A percentile compares a stretch with the other conserved stretches of the same genome.
Conservation (phyloP, 2,888 invertebrate genomes). For the Sinotaia quadrata region DNA sequence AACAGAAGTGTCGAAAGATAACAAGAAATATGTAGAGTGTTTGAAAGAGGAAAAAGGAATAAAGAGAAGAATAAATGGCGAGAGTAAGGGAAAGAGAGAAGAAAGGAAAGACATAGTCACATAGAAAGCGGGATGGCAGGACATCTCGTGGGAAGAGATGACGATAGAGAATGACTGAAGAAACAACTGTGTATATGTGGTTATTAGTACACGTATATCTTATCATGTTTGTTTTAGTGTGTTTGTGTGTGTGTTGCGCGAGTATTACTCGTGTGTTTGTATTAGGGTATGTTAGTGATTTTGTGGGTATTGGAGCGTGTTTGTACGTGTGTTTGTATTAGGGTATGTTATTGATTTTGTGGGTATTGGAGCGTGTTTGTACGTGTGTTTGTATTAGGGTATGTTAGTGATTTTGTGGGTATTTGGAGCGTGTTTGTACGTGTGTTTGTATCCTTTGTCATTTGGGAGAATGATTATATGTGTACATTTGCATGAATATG, state of each 20-base stretch:
- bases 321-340: slow-evolving; percentile 2
- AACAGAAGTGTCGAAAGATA: no score
- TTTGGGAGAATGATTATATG: neutral
- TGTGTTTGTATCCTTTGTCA: neutral
- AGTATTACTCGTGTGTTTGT: slow-evolving; percentile 6
- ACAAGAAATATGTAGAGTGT: no score
- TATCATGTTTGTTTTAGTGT: slow-evolving; percentile 3
- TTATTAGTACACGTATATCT: slow-evolving; percentile 8
- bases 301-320: neutral
- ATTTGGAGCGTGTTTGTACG: neutral
- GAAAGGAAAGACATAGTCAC: no score
- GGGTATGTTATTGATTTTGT: neutral
- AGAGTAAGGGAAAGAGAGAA: no score
- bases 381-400: neutral
- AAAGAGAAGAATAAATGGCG: no score
- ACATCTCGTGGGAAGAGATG: no score
- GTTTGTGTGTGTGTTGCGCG: slow-evolving; percentile 5
- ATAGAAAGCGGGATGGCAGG: no score
- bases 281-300: neutral
- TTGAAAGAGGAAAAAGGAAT: no score
- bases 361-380: neutral
- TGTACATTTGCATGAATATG: neutral
- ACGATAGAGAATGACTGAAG: no score
- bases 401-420: neutral
- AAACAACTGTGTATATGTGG: slow-evolving; percentile 5